These are phyloP conservation scores for Euura saliciscinereae DNA, from an alignment of 1,140 invertebrate species.

Conservation along the genomic window DNA sequence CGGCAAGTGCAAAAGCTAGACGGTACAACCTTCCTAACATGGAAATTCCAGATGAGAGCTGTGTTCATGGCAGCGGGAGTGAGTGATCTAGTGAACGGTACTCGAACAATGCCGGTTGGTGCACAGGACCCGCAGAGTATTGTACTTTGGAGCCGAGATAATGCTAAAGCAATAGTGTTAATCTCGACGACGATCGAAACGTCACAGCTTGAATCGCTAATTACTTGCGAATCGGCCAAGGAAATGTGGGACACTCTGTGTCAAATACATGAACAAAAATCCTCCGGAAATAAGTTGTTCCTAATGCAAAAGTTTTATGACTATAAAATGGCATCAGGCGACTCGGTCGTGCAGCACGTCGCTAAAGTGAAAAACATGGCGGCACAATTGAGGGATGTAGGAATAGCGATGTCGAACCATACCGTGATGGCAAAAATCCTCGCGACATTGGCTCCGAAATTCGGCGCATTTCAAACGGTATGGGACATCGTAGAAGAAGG, in stretches of 20 bases:
- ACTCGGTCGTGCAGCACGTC: slow-evolving; percentile 30
- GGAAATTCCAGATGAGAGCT: slow-evolving; percentile 45
- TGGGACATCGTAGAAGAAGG: slow-evolving; percentile 10
- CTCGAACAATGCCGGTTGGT: slow-evolving; percentile 15
- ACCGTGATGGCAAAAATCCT: slow-evolving; percentile 7
- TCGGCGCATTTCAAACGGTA: not conserved
- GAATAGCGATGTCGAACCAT: slow-evolving; percentile 8
- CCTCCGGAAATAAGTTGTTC: slow-evolving; percentile 21
- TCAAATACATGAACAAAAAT: slow-evolving; percentile 30
- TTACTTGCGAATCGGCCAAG: slow-evolving; percentile 34
- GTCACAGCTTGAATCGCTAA: slow-evolving; percentile 35
- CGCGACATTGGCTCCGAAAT: not conserved
- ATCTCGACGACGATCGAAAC: slow-evolving; percentile 43
- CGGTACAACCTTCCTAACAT: slow-evolving; percentile 38
- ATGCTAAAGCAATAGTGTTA: slow-evolving; percentile 41
- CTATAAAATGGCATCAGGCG: slow-evolving; percentile 35
- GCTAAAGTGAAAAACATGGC: slow-evolving; percentile 16
- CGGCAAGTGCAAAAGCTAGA: slow-evolving; percentile 33
- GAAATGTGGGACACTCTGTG: slow-evolving; percentile 38
- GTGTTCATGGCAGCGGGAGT: slow-evolving; percentile 36
- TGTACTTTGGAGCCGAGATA: slow-evolving; percentile 35
- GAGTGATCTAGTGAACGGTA: slow-evolving; percentile 28
- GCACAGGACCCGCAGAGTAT: not conserved
- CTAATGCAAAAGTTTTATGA: slow-evolving; percentile 39
- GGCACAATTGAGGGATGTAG: not conserved